These are phyloP conservation scores for Hetaerina titia DNA, from an alignment of 2,888 invertebrate genomes.

Conservation along the genomic window DNA sequence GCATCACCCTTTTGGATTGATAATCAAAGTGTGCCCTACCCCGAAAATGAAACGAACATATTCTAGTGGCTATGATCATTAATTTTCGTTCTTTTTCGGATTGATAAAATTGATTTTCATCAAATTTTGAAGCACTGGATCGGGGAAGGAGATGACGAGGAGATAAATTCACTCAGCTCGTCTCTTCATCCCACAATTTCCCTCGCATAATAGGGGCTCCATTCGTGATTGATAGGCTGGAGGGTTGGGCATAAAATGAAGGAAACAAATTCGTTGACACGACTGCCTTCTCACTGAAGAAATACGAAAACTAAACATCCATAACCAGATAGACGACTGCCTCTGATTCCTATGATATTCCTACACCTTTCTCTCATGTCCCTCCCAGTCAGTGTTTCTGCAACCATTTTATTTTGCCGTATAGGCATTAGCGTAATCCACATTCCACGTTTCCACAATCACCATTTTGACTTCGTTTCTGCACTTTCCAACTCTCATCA, in stretches of 20 bases:
- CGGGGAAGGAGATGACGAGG: no score
- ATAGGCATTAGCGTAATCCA: no score
- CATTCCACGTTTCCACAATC: no score
- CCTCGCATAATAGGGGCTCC: no score
- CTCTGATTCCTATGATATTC: background rate
- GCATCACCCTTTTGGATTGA: background rate
- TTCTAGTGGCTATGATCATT: background rate
- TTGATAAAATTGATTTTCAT: background rate
- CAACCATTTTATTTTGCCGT: background rate
- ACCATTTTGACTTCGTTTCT: no score
- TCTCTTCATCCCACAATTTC: no score
- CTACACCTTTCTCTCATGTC: background rate
- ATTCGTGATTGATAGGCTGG: background rate
- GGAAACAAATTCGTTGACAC: background rate
- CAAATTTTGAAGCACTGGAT: background rate
- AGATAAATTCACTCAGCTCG: no score
- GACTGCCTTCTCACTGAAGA: slow-evolving; percentile 37
- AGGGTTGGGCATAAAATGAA: background rate
- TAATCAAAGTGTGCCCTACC: background rate
- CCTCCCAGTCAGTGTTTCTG: background rate
- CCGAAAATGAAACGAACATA: background rate
- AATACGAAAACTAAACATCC: background rate
- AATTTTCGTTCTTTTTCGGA: background rate
- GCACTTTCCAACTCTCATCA: no score
- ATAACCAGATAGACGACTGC: background rate